Evolutionary conservation across 1,140 invertebrate species (phyloP).

Genomic region (Arion vulgaris): DNA sequence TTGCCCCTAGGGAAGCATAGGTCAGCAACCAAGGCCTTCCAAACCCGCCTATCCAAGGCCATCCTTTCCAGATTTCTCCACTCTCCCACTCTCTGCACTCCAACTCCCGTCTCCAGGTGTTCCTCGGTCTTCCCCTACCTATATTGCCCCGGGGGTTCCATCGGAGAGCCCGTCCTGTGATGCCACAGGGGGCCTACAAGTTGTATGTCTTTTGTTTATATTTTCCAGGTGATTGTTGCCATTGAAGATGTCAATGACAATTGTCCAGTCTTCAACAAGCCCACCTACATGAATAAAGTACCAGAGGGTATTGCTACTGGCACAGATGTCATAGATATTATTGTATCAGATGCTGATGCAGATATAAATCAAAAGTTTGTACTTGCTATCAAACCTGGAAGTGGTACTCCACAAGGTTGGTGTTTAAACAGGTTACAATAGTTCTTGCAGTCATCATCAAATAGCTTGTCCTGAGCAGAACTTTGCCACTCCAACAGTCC

Average conservation of each 20-base stretch:
- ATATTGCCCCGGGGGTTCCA: too few species aligned
- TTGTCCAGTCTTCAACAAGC: slow-evolving; percentile 52
- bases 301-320: slow-evolving; percentile 79
- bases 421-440: background rate
- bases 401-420: slow-evolving; percentile 19
- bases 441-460: background rate
- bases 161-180: too few species aligned
- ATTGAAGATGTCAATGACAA: slow-evolving; percentile 80
- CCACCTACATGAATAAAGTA: slow-evolving; percentile 49
- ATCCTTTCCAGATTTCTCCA: too few species aligned
- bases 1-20: too few species aligned
- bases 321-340: slow-evolving; percentile 82
- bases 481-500: too few species aligned
- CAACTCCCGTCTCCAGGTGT: too few species aligned
- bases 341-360: slow-evolving; percentile 84
- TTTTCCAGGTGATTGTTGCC: slow-evolving; percentile 73
- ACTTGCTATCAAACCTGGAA: slow-evolving; percentile 78
- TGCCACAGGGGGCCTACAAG: too few species aligned
- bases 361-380: slow-evolving; percentile 82
- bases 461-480: too few species aligned
- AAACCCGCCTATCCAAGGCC: too few species aligned
- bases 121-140: too few species aligned
- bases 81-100: too few species aligned
- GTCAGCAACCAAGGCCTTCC: too few species aligned
- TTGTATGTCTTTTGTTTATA: background rate